Evolutionary conservation across 1,140 invertebrate species (phyloP), one percentile per base, ranked within the genome.

Genomic region (Drosophila micromelanica): DNA sequence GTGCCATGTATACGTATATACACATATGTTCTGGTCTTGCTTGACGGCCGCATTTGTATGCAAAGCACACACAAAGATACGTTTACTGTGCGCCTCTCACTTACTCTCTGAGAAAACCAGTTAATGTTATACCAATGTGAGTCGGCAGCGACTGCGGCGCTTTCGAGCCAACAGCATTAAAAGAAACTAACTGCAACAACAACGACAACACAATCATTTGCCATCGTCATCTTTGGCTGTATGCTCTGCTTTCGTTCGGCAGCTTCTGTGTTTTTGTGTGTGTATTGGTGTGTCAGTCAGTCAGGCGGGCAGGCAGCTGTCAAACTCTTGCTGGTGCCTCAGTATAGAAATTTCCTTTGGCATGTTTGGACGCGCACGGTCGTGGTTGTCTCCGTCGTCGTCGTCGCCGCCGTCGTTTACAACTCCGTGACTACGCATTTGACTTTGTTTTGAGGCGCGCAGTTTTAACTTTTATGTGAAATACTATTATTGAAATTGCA

Each of bases 301-400:
- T 60, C 63, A 68, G 59, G 43, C 64, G 62, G 46, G 11, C 70
- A 81, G 72, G 51, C 67, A 79, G 64, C 82, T 80, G 78, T 87
- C 78, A 81, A 65, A 87, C 71, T 80, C 52, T 73, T 60, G 62
- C 70, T 40, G 63, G 65, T 60, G 63, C 80, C 17, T 87, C 72
- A 87, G 76, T 87, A 67, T 89, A 76, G 68, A 87, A 86, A 86
- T 86, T 87, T 87, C 84, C 76, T 84, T 87, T 89, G 84, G 70
- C 80, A 65, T 43, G 80, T 72, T 65, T 80, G 77, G 78, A 80
- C 60, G 80, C 30, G 80, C 30, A 80, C 46, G 76, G 71, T 59
- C 75, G 69, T 37, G n/a, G 42, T 30, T 52, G 74, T 78, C 61
- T 65, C 69, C 40, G 69, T 55, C 54, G 42, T 70, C 37, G 45